These are phyloP conservation scores for Stegodyphus dumicola DNA, from an alignment of 1,140 invertebrate species.

Conservation along the genomic window DNA sequence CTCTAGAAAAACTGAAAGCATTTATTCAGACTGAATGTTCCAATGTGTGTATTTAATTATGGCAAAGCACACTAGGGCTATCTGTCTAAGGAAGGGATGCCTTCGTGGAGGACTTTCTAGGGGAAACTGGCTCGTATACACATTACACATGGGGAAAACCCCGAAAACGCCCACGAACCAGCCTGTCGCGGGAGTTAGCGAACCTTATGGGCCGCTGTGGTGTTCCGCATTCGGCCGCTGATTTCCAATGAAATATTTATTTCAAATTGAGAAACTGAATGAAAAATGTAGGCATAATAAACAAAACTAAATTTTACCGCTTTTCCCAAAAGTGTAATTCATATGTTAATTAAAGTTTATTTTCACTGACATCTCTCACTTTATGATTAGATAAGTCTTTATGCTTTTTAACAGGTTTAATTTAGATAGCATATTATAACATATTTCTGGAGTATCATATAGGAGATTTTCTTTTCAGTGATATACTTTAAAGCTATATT, in stretches of 20 bases:
- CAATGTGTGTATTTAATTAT: too few species aligned
- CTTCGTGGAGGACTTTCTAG: too few species aligned
- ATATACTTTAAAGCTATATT: not conserved
- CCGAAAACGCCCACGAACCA: too few species aligned
- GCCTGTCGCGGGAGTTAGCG: too few species aligned
- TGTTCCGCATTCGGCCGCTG: too few species aligned
- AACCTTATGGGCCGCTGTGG: too few species aligned
- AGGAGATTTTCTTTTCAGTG: not conserved
- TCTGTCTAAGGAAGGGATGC: too few species aligned
- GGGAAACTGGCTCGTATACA: too few species aligned
- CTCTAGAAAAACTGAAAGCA: not conserved
- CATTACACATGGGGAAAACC: too few species aligned
- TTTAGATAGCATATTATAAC: not conserved
- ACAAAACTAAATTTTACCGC: not conserved
- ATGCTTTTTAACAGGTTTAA: not conserved
- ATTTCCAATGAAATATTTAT: not conserved
- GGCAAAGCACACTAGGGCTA: too few species aligned
- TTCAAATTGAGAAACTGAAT: not conserved
- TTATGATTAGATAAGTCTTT: not conserved
- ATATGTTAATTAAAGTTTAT: not conserved
- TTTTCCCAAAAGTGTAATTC: not conserved
- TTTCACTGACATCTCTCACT: not conserved
- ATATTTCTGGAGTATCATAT: not conserved
- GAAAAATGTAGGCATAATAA: not conserved
- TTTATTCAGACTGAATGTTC: not conserved